Base-by-base conservation (phyloP, 35 echinoderm and acorn worm species). In the Amphiura filiformis region DNA sequence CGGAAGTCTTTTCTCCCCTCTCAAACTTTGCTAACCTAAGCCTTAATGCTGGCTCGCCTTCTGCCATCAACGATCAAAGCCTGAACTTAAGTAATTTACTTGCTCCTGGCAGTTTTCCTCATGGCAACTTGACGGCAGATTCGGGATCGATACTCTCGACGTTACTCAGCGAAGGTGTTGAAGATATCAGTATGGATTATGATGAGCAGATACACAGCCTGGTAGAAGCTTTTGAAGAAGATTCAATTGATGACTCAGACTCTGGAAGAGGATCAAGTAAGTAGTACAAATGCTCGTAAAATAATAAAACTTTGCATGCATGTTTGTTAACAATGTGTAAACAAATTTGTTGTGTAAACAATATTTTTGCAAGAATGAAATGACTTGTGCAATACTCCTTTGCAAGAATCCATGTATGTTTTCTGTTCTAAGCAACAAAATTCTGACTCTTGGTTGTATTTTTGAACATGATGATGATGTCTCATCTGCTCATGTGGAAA, bases 181-280 rank as follows among this genome's bases (percentile, higher is more conserved):
- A 93, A 38, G 79, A 86, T 9, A 76, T 93, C 86, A 82, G 85
- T 33, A 44, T 91, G 32, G 91, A 93, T 44, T 88, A 87, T 65
- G 91, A 93, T 84, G 91, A 83, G 38, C 86, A 88, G 49, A 88
- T 93, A 28, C 91, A 88, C 3, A 70, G 83, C 80, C 86, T 93
- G 0, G 75, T 88, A 80, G 86, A 87, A 31, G 85, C 86, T 26
- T 83, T 88, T 37, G 91, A 82, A 84, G 88, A 41, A 15, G 26
- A 57, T 9, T 61, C 61, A 70, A n/a, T 70, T 70, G 44, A 52
- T 11, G 61, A 70, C 61, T 70, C 61, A n/a, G 61, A 70, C 28
- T 70, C 61, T 15, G 61, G 61, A 70, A 70, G 11, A 30, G 61
- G 61, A 13, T 70, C 61, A 70, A n/a, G 61, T 70, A n/a, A 70